Percentiles rank a stretch among this genome's conserved stretches.
Evolutionary conservation across 2,113 vertebrate species (phyloP).

Genomic region (Gavia stellata): DNA sequence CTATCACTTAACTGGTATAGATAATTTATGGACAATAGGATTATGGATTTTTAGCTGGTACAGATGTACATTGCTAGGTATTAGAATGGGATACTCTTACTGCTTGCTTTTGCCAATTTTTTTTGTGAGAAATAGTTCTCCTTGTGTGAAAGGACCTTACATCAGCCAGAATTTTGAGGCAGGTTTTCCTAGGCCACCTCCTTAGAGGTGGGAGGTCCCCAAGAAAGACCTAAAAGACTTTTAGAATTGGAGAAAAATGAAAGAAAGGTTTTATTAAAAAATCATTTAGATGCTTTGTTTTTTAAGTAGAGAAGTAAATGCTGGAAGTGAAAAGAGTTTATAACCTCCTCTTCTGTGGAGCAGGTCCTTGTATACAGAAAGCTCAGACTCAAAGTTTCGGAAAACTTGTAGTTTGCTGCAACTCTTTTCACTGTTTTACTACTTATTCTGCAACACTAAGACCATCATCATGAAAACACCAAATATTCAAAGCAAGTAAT

Average conservation of each 20-base stretch:
- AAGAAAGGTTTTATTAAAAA: not conserved
- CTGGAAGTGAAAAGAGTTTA: not conserved
- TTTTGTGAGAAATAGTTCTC: not conserved
- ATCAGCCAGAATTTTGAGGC: not conserved
- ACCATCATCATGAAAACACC: no score
- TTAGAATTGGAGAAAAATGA: not conserved
- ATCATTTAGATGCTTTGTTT: not conserved
- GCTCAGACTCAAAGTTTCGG: not conserved
- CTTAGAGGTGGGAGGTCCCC: not conserved
- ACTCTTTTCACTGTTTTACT: not conserved
- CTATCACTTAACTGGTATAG: not conserved
- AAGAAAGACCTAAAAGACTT: not conserved
- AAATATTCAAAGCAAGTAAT: not conserved
- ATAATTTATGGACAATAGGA: not conserved
- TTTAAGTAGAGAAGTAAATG: not conserved
- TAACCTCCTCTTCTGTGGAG: not conserved
- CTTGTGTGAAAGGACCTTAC: not conserved
- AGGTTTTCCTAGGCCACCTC: not conserved
- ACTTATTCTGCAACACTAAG: not conserved
- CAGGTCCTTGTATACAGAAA: not conserved
- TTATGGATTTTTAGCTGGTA: not conserved
- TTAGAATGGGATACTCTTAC: not conserved
- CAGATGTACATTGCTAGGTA: not conserved
- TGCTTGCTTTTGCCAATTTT: not conserved
- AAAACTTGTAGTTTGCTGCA: not conserved